Percentiles rank a stretch among this genome's conserved stretches.
Conservation (phyloP, 2,113 vertebrate genomes). For the Gambusia holbrooki region DNA sequence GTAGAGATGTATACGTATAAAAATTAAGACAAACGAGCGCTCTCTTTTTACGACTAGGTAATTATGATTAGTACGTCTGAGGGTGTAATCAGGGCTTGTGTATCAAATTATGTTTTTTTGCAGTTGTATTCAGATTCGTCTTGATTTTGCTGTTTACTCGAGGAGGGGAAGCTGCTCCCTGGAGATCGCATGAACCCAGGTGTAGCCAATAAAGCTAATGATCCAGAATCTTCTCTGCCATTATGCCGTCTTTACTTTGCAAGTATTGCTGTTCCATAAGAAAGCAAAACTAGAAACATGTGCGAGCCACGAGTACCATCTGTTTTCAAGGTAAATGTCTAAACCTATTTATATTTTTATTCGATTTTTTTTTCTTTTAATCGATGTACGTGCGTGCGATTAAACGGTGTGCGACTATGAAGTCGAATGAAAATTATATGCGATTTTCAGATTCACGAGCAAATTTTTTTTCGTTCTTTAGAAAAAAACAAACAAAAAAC, state of each 20-base stretch:
- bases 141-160: neutral
- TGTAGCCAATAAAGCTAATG: slow-evolving; percentile 11
- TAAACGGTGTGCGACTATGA: no score
- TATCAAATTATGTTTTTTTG: neutral
- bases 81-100: neutral
- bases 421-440: no score
- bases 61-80: neutral
- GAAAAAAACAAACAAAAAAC: no score
- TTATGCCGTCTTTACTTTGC: no score
- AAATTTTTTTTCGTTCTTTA: no score
- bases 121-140: neutral
- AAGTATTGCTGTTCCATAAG: neutral
- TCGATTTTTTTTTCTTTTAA: no score
- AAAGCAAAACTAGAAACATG: neutral
- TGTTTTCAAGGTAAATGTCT: no score
- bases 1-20: neutral
- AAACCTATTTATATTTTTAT: no score
- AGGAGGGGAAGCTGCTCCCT: neutral
- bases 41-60: neutral
- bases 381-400: no score
- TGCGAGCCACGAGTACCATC: neutral
- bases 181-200: neutral
- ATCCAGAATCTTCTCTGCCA: neutral
- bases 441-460: no score
- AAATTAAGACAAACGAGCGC: no score